Evolutionary conservation across 2,113 vertebrate genomes (phyloP).

Genomic region (Kobus ellipsiprymnus): DNA sequence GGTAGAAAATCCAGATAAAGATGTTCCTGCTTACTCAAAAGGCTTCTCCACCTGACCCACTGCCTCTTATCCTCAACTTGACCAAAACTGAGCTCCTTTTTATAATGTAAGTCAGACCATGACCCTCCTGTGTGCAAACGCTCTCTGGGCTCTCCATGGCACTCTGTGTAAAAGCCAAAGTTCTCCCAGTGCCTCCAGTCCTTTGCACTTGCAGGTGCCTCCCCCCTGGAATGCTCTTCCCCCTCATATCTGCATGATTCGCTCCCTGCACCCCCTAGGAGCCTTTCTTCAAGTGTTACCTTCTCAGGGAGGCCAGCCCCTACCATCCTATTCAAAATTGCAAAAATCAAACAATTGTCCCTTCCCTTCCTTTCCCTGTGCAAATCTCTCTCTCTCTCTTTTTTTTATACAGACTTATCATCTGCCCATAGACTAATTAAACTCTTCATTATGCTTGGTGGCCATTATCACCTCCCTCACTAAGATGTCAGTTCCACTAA

Average conservation of each 20-base stretch:
- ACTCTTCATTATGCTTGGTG: background rate
- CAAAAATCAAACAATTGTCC: background rate
- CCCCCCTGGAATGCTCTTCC: background rate
- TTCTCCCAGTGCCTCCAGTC: background rate
- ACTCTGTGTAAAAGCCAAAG: background rate
- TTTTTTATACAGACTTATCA: background rate
- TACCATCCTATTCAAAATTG: background rate
- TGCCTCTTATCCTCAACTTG: background rate
- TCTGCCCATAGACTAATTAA: background rate
- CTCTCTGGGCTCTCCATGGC: background rate
- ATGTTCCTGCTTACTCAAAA: constrained; percentile 81
- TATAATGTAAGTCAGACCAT: background rate
- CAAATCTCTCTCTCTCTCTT: background rate
- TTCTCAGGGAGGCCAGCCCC: background rate
- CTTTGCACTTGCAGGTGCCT: background rate
- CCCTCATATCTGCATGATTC: background rate
- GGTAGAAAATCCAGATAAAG: constrained; percentile 82
- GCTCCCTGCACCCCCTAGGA: background rate
- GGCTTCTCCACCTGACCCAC: rapidly evolving
- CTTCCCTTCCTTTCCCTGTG: background rate
- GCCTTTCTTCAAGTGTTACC: background rate
- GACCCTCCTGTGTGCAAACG: background rate
- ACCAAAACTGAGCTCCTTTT: background rate
- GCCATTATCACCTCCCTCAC: background rate
- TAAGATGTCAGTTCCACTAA: background rate